Base-by-base conservation (phyloP, 2,797 vertebrate genomes). In the Falco novaeseelandiae region DNA sequence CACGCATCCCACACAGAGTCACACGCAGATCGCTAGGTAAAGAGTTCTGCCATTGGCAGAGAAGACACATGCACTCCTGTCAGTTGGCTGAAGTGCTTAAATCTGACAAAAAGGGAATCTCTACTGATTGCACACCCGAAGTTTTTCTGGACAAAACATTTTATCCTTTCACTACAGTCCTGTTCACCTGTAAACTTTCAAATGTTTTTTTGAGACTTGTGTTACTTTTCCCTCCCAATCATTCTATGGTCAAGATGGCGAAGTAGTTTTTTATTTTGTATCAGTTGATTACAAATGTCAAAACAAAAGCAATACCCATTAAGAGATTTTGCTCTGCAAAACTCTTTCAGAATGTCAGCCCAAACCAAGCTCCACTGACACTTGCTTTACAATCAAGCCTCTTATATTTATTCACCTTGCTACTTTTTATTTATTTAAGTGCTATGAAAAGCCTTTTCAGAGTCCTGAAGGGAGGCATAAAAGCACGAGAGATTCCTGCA, bases 41-140 rank as follows among this genome's bases (percentile, higher is more conserved):
- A 44, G 42, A 55, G 38, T 51, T 66, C 55, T 77, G 30, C 32
- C 5, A 1, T 7, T 36, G 38, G 36, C 40, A 85, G 29, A 70
- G 73, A 44, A 40, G 15, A 36, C 26, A 83, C 17, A 25, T 18
- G 32, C 0, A 0, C 1, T 49, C 29, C 66, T 74, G 25, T 13
- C 57, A 30, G n/a, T 8, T 52, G 65, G 54, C 29, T 59, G 46
- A 80, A 67, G 30, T 16, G 20, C 70, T 73, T 69, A 51, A 34
- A 61, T 34, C 38, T 18, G 36, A 78, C 58, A 51, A 42, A 91
- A 81, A 51, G 8, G 15, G 26, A 63, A 73, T 27, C 15, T 77
- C 83, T 86, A 36, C 30, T 70, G 62, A 14, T 12, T 42, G 25
- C 18, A 71, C 26, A 58, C 0, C 0, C 32, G 13, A 40, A 69